A percentile compares a stretch with the other conserved stretches of the same genome.
These are phyloP conservation scores for Sturnus vulgaris DNA, from an alignment of 2,113 vertebrate species.

Conservation along the genomic window DNA sequence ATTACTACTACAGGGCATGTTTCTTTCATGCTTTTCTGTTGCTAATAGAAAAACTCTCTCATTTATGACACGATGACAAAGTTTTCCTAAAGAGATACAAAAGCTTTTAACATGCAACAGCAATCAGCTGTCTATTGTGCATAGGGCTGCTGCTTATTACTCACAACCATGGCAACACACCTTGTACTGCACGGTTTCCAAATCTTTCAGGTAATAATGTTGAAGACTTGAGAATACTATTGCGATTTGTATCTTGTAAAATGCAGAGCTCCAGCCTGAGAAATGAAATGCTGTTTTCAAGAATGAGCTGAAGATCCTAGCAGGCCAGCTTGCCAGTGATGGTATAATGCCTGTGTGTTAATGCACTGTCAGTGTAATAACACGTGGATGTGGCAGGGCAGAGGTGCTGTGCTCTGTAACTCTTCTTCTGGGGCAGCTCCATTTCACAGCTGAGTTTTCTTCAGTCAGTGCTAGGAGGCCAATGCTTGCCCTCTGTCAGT, in stretches of 20 bases:
- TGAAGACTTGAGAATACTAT: background rate
- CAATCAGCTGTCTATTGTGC: conserved; percentile 56
- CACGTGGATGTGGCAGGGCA: rapidly evolving
- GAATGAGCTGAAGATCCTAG: background rate
- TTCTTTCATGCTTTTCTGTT: background rate
- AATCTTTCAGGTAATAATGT: conserved; percentile 22
- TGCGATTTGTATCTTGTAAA: background rate
- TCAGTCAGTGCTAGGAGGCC: background rate
- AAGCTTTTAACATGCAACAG: background rate
- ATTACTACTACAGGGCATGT: background rate
- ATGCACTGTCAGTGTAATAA: background rate
- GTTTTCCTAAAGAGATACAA: conserved; percentile 18
- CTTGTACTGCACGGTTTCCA: background rate
- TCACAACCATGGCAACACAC: conserved; percentile 55
- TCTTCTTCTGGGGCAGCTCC: background rate
- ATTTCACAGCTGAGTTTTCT: background rate
- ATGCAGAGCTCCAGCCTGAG: background rate
- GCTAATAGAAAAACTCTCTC: background rate
- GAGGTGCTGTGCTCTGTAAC: background rate
- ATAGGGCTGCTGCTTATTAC: background rate
- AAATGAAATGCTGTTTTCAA: background rate
- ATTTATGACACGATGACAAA: background rate
- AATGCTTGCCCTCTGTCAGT: background rate
- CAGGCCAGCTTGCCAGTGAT: background rate
- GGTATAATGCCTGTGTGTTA: background rate